Conservation (phyloP, 2,797 vertebrate species). For the Platalea minor region DNA sequence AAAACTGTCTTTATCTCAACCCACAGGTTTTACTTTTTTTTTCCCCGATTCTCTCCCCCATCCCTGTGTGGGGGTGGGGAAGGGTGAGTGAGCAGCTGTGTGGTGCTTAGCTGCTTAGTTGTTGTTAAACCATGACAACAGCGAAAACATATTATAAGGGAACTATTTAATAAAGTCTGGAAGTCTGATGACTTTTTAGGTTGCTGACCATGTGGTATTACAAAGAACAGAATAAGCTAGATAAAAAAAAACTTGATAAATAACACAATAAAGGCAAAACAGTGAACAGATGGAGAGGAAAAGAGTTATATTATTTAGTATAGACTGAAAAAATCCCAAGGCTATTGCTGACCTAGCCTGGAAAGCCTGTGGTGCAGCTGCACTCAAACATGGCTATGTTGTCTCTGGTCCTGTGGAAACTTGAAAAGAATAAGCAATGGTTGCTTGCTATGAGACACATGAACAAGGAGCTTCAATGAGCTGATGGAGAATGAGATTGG, state of each 20-base stretch:
- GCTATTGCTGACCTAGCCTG: neutral
- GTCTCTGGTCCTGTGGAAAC: neutral
- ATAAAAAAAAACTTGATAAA: neutral
- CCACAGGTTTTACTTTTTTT: too few species aligned
- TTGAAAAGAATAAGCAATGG: neutral
- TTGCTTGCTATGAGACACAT: neutral
- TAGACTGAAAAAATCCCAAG: neutral
- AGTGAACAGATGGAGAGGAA: neutral
- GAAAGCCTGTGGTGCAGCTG: neutral
- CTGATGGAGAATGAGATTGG: neutral
- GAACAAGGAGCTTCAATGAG: neutral
- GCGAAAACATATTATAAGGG: neutral
- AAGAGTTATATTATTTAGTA: neutral
- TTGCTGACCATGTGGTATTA: neutral
- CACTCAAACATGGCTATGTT: neutral
- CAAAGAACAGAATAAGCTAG: neutral
- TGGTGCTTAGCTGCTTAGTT: too few species aligned
- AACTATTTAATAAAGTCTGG: neutral
- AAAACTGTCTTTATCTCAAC: too few species aligned
- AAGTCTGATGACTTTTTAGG: neutral
- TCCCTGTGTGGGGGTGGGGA: too few species aligned
- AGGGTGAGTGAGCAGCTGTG: too few species aligned
- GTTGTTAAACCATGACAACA: neutral
- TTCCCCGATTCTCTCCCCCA: too few species aligned
- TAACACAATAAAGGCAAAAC: neutral